Percentiles rank a stretch among this genome's conserved stretches.
phyloP scores from a whole-genome alignment of 2,888 invertebrate species.

The Brachynemurus nebulosus region DNA sequence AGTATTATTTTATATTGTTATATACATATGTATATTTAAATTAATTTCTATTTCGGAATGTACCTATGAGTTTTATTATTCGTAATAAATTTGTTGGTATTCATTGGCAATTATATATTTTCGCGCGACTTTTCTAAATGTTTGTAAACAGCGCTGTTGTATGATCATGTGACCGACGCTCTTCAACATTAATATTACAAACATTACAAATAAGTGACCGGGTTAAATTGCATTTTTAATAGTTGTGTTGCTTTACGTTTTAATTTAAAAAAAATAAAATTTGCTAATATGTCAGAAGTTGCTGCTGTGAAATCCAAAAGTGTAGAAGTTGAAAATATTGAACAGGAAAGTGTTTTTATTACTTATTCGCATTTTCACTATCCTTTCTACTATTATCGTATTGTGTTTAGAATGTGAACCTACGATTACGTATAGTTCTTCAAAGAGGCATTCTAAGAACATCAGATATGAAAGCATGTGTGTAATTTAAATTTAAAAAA shows the following conservation, averaged over 20 bases:
- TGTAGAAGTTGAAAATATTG: slow-evolving; percentile 29
- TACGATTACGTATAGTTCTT: too few relatives aligned
- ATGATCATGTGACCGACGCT: slow-evolving; percentile 46
- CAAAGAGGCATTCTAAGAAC: background rate
- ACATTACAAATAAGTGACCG: slow-evolving; percentile 40
- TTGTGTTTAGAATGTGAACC: slow-evolving; percentile 4
- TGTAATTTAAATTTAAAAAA: too few relatives aligned
- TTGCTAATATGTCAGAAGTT: slow-evolving; percentile 31
- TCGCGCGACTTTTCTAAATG: too few relatives aligned
- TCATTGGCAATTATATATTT: too few relatives aligned
- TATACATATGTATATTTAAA: too few relatives aligned
- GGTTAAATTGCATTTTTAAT: slow-evolving; percentile 29
- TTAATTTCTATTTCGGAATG: too few relatives aligned
- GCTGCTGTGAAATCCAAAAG: slow-evolving; percentile 30
- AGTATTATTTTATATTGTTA: too few relatives aligned
- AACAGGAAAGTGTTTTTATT: slow-evolving; percentile 24
- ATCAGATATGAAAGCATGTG: too few relatives aligned
- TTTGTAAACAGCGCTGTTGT: too few relatives aligned
- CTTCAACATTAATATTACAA: slow-evolving; percentile 46
- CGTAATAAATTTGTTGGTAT: too few relatives aligned
- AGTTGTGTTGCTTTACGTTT: slow-evolving; percentile 29
- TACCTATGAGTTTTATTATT: too few relatives aligned
- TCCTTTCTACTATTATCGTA: background rate
- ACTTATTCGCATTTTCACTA: background rate
- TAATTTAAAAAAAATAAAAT: slow-evolving; percentile 21